Conservation (phyloP, 1,140 invertebrate species). For the Cydia splendana region DNA sequence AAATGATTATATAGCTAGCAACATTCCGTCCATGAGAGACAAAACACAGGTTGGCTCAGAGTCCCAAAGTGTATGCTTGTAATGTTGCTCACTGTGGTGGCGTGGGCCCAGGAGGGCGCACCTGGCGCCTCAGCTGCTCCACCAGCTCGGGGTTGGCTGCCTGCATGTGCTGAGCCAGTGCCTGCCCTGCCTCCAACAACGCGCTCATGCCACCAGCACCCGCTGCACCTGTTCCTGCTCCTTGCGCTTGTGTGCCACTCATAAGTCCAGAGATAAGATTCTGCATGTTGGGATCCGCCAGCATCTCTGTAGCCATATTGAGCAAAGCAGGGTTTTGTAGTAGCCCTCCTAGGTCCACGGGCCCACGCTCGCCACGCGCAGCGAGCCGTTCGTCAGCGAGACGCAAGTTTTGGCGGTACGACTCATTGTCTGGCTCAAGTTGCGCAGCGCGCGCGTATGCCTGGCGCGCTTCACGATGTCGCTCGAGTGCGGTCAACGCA, state of each 20-base stretch:
- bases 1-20: conserved; percentile 9
- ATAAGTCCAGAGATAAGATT: conserved; percentile 82
- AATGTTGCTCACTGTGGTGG: conserved; percentile 41
- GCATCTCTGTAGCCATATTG: conserved; percentile 89
- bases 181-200: conserved; percentile 71
- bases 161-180: conserved; percentile 77
- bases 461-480: conserved; percentile 90
- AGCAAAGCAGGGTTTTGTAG: conserved; percentile 88
- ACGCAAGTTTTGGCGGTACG: conserved; percentile 92
- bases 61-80: neutral
- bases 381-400: conserved; percentile 75
- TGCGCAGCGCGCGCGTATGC: conserved; percentile 94
- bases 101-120: conserved; percentile 57
- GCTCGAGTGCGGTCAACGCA: conserved; percentile 91
- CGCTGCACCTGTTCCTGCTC: conserved; percentile 35
- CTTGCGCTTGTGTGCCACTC: conserved; percentile 45
- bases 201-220: conserved; percentile 59
- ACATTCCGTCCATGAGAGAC: conserved; percentile 8
- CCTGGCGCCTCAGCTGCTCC: conserved; percentile 70
- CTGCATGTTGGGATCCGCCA: conserved; percentile 88
- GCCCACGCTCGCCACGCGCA: conserved; percentile 46
- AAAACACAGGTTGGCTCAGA: conserved; percentile 6
- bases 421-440: conserved; percentile 95
- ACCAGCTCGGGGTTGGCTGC: conserved; percentile 74
- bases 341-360: conserved; percentile 82